A percentile compares a stretch with the other conserved stretches of the same genome.
phyloP scores from a whole-genome alignment of 2,888 invertebrate genomes.

The Ophion ellenae region DNA sequence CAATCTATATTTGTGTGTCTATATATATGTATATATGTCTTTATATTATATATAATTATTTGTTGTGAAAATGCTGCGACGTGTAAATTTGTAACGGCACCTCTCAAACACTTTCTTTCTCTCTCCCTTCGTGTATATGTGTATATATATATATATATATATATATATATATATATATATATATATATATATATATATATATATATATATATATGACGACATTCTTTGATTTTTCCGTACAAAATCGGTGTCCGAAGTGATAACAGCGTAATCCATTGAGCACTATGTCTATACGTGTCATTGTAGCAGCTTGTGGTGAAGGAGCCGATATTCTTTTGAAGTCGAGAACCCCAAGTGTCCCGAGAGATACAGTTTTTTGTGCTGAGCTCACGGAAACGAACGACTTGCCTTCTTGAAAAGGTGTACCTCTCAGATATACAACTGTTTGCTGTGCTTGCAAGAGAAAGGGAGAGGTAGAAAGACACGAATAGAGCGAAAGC shows the following conservation, averaged over 20 bases:
- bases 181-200: conserved; percentile 3
- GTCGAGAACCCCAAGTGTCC: no score
- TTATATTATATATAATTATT: not conserved
- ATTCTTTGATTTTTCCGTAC: not conserved
- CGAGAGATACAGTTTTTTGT: no score
- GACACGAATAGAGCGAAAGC: no score
- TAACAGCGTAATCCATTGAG: conserved; percentile 11
- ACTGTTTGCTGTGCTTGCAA: no score
- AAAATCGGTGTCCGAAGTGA: conserved; percentile 2
- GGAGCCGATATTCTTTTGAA: no score
- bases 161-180: conserved; percentile 5
- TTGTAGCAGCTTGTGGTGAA: no score
- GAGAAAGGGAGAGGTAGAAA: no score
- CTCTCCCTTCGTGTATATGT: not conserved
- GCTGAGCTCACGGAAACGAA: no score
- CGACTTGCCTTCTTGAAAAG: no score
- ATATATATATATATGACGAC: not conserved
- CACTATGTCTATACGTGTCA: no score
- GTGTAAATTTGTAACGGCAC: conserved; percentile 10
- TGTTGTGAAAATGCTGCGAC: conserved; percentile 35
- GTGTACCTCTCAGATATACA: no score
- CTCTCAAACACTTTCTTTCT: conserved; percentile 9
- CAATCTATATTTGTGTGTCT: no score
- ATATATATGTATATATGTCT: not conserved
- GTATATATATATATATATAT: not conserved